Conservation (phyloP, 2,113 vertebrate species). For the Melozone crissalis region DNA sequence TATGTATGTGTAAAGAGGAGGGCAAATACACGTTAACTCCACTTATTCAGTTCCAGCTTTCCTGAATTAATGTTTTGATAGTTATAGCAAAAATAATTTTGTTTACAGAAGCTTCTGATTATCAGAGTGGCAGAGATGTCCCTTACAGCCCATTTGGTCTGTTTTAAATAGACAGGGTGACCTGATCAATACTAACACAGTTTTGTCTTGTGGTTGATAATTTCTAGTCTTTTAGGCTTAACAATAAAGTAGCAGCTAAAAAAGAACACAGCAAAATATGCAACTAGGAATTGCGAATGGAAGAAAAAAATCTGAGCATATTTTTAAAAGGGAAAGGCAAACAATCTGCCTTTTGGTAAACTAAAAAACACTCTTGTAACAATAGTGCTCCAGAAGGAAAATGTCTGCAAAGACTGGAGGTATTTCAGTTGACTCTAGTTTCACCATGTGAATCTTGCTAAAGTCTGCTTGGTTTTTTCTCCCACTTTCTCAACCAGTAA, state of each 20-base stretch:
- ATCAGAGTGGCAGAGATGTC: neutral
- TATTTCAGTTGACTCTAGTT: neutral
- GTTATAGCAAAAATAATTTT: conserved; percentile 8
- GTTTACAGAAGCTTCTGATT: conserved; percentile 54
- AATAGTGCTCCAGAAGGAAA: neutral
- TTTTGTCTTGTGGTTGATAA: neutral
- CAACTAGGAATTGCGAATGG: neutral
- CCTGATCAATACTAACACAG: neutral
- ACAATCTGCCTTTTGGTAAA: neutral
- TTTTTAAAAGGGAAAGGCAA: neutral
- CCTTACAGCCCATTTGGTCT: neutral
- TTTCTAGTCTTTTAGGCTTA: neutral
- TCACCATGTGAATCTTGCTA: neutral
- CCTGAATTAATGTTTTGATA: conserved; percentile 50
- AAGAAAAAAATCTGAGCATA: neutral
- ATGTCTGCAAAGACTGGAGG: neutral
- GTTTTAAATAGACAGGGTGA: neutral
- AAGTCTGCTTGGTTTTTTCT: neutral
- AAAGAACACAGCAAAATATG: neutral
- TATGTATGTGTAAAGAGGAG: conserved; percentile 25
- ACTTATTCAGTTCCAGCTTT: conserved; percentile 21
- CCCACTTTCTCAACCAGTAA: neutral
- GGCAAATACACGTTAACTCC: conserved; percentile 52
- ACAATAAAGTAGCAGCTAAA: neutral
- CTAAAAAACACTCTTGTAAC: neutral